Evolutionary conservation across 1,140 invertebrate genomes (phyloP), one percentile per base, ranked within the genome.

Genomic region (Heliconius congener): DNA sequence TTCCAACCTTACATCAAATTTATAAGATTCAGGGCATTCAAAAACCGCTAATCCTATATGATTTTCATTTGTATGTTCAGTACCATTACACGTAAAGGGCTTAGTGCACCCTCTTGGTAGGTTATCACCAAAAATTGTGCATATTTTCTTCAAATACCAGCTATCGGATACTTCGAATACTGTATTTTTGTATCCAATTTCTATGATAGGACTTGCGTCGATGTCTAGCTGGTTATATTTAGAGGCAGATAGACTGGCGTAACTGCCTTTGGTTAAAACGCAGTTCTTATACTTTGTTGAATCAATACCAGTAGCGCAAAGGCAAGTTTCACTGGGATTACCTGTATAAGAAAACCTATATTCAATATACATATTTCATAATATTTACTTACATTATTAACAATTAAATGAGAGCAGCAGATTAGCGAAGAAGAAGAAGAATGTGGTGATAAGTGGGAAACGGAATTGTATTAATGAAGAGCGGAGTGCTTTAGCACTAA

Each of bases 131-230:
- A 87, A 89, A 8, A 89, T 86, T 1, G 86, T 86, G 74, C 87
- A 89, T 8, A 88, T 88, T 57, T 89, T 88, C 81, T 89, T 88
- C 50, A 89, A 78, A 73, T 89, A 89, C 84, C 83, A 87, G n/a
- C 52, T 79, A 71, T 87, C 88, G 2, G 85, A 77, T 1, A 89
- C 88, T 70, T 79, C 84, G 50, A 88, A 89, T 1, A 89, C 77
- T 0, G 88, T 88, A 50, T 86, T 86, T 60, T 80, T 84, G 27
- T 84, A 82, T 13, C 84, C 85, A 0, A 89, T 73, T 77, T 89
- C 88, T 3, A 89, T 74, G 1, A 89, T 71, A 0, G 88, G 88
- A 52, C 80, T 82, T 0, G 83, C 79, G 57, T 87, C 88, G 23
- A 89, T 74, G 13, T 82, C 82, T 4, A 89, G 70, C 46, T 83